Conservation (phyloP, 2,888 invertebrate species). For the Dicycla oo region DNA sequence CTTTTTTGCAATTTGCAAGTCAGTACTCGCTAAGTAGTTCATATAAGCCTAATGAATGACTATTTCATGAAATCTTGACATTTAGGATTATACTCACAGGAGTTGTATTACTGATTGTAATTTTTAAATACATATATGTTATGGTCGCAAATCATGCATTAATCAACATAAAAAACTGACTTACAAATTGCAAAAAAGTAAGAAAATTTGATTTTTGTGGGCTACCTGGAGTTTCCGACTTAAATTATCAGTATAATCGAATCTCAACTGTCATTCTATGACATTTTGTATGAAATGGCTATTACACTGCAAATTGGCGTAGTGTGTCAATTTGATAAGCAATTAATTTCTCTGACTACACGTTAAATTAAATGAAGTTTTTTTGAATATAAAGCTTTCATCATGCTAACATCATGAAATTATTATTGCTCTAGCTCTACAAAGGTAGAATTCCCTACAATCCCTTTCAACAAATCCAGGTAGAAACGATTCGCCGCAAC, state of each 20-base stretch:
- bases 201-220: no score
- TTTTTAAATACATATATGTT: no score
- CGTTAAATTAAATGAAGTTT: neutral
- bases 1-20: no score
- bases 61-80: no score
- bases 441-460: slow-evolving; percentile 13
- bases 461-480: slow-evolving; percentile 28
- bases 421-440: neutral
- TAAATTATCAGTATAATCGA: neutral
- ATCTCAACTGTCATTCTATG: neutral
- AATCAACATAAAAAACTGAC: no score
- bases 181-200: no score
- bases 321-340: neutral
- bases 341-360: neutral
- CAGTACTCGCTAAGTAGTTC: no score
- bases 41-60: no score
- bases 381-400: neutral
- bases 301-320: neutral
- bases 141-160: no score
- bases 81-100: no score
- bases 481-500: slow-evolving; percentile 22
- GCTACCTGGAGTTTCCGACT: no score
- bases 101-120: no score
- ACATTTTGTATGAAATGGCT: neutral
- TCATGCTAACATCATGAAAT: neutral